Base-by-base conservation (phyloP, 35 echinoderm and acorn worm genomes). In the Stichopus chloronotus region DNA sequence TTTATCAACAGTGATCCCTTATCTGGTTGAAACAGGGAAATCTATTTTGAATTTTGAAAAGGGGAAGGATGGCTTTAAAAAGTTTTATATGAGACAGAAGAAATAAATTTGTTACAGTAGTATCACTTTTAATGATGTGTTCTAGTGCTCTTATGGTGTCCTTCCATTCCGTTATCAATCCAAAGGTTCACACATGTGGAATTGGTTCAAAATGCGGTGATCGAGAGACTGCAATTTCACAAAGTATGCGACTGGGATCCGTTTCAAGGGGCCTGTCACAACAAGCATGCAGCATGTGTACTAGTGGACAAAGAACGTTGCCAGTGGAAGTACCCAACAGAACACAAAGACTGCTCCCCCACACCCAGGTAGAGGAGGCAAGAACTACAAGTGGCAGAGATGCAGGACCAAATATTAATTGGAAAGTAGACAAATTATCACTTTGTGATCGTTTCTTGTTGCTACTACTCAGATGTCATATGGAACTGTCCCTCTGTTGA, bases 101-200 rank as follows among this genome's bases (percentile, higher is more conserved):
- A 43, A 43, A 43, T 43, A 43, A 43, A 43, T 43, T 43, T 43
- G 30, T 43, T 43, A 3, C 30, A 43, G 30, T 43, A 43, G 30
- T 3, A 43, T 43, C 30, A 43, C 30, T 43, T 43, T 43, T 43
- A 43, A 43, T 43, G 30, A 43, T 43, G 30, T 43, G 3, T 43
- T 43, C 30, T 43, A 43, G 30, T 43, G 30, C 30, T 43, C 30
- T 43, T 43, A 43, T 43, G 30, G 30, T 43, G 0, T 43, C 30
- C 30, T 43, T 43, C 30, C 30, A 43, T 43, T 43, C 30, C 30
- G 30, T 43, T 43, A 43, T 43, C 30, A 43, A 43, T 74, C n/a
- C 16, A 71, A 87, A 95, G 94, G 88, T 95, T 83, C 92, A 95
- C 59, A 93, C 94, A 63, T 95, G 94, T 55, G 94, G 94, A 20